phyloP scores from a whole-genome alignment of 2,888 invertebrate genomes.

The Linyphia triangularis region DNA sequence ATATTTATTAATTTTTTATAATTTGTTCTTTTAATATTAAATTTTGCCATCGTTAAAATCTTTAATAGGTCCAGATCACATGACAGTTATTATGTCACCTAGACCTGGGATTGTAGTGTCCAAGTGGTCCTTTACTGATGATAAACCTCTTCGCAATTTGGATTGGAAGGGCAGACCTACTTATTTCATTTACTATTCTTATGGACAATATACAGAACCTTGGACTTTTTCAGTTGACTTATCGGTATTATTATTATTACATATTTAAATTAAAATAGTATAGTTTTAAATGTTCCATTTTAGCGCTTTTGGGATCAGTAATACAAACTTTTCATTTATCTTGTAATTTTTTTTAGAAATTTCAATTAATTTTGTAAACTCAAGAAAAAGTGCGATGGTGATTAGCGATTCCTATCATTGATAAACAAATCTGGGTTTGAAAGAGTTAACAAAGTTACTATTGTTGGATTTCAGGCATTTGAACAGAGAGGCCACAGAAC shows the following conservation, averaged over 20 bases:
- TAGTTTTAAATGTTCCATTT: not conserved
- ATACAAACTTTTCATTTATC: too few species aligned
- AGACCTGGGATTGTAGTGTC: not conserved
- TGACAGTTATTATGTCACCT: not conserved
- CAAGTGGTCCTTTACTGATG: not conserved
- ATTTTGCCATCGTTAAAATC: too few species aligned
- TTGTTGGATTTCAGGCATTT: too few species aligned
- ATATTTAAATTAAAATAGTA: not conserved
- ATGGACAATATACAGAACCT: not conserved
- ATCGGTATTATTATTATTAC: not conserved
- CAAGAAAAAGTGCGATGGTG: too few species aligned
- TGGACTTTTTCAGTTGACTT: not conserved
- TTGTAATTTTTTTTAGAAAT: too few species aligned
- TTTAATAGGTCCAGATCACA: not conserved
- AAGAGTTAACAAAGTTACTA: too few species aligned
- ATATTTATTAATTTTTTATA: too few species aligned
- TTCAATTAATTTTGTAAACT: too few species aligned
- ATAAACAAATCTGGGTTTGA: too few species aligned
- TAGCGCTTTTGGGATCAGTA: not conserved
- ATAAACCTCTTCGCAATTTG: not conserved
- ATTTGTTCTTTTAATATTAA: too few species aligned
- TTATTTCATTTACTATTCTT: not conserved
- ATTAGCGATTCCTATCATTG: too few species aligned
- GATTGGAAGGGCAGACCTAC: not conserved
- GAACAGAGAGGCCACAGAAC: too few species aligned